These are phyloP conservation scores for Apodemus speciosus DNA, from an alignment of 2,113 vertebrate genomes.

Conservation along the genomic window DNA sequence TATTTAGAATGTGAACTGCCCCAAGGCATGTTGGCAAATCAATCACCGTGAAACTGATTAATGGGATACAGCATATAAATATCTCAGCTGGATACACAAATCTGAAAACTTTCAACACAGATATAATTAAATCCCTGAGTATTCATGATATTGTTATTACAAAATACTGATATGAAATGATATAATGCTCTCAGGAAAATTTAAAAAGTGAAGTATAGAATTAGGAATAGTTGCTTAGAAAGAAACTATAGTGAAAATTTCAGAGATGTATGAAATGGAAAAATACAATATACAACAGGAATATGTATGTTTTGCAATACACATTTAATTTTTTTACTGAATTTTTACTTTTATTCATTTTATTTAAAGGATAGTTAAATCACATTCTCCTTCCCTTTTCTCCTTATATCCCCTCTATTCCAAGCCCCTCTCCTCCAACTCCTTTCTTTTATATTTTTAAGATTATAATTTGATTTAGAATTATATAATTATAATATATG, in stretches of 20 bases:
- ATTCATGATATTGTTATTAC: neutral
- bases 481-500: neutral
- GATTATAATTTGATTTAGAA: neutral
- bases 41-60: neutral
- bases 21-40: neutral
- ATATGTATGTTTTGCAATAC: neutral
- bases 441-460: neutral
- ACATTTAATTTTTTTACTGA: neutral
- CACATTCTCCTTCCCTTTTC: too few relatives aligned
- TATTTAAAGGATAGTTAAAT: neutral
- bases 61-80: neutral
- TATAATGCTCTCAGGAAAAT: neutral
- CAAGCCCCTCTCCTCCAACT: neutral
- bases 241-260: slow-evolving; percentile 4
- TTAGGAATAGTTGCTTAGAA: neutral
- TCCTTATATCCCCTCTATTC: too few relatives aligned
- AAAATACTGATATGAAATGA: neutral
- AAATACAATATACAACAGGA: neutral
- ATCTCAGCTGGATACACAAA: neutral
- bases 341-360: neutral
- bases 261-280: neutral
- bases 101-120: neutral
- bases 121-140: neutral
- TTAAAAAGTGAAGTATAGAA: neutral
- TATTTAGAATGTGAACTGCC: slow-evolving; percentile 1